Evolutionary conservation across 2,888 invertebrate species (phyloP), one percentile per base, ranked within the genome.

Genomic region (Cecidostiba fungosa): DNA sequence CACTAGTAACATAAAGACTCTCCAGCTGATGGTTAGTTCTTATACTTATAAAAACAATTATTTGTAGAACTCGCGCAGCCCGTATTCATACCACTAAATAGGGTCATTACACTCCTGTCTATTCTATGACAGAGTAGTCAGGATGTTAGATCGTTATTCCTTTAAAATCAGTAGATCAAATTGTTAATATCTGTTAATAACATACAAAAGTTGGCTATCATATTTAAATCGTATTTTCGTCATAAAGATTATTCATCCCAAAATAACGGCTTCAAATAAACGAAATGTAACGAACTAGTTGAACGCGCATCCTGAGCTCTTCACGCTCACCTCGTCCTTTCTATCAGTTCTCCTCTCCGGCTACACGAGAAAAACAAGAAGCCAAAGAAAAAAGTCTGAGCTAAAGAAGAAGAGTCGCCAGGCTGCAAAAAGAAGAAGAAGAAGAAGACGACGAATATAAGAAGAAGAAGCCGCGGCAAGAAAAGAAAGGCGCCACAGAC

Each of bases 401-500:
- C 10, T 23, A 29, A 47, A 50, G 54, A 54, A 50, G 62, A 43
- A 70, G 82, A 70, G 32, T 23, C 54, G 62, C 12, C 43, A 72
- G 8, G 54, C 54, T 54, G 29, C 36, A 66, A 62, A n/a, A 59
- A 59, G 54, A 72, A 62, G 69, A 74, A 47, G 32, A 16, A 62
- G 23, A 36, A 36, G 23, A 26, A 74, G 29, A 79, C 69, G 14
- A 50, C 66, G 14, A n/a, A n/a, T n/a, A n/a, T n/a, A 59, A 59
- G 54, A n/a, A n/a, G n/a, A n/a, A n/a, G n/a, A 50, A n/a, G 47
- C 47, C 74, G 79, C 82, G 69, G 19, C 32, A 77, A 83, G 81
- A 86, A 86, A 85, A 84, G 82, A 81, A 82, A 86, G 85, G 85
- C 87, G 86, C 87, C 84, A 86, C 89, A 87, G 90, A 90, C 88